These are phyloP conservation scores for Xyrichtys novacula DNA, from an alignment of 2,797 vertebrate genomes.

Conservation along the genomic window DNA sequence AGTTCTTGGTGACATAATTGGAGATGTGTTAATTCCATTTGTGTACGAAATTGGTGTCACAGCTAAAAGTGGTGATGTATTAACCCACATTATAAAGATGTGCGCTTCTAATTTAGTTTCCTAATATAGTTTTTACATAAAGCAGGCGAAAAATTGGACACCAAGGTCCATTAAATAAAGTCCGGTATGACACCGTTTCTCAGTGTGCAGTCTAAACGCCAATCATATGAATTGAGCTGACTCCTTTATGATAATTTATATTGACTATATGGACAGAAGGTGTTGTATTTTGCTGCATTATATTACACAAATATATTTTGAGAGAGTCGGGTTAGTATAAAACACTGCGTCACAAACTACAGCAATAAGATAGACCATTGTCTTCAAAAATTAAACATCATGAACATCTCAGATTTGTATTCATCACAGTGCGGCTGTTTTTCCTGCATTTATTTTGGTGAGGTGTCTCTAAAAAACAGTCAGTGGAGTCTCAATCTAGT, in stretches of 20 bases:
- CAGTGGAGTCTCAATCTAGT: neutral
- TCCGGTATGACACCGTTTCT: neutral
- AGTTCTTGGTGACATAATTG: neutral
- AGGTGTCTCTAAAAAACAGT: constrained; percentile 8
- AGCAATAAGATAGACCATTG: neutral
- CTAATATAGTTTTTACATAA: no score
- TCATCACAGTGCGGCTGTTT: neutral
- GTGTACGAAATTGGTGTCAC: neutral
- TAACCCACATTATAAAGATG: neutral
- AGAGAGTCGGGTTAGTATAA: neutral
- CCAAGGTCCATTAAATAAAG: neutral
- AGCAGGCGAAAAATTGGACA: no score
- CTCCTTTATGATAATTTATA: neutral
- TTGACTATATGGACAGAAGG: no score
- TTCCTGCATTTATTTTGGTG: neutral
- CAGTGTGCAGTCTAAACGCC: rapidly evolving
- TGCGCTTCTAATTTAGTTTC: neutral
- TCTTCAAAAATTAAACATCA: neutral
- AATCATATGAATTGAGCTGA: neutral
- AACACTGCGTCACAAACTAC: neutral
- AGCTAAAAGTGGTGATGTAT: neutral
- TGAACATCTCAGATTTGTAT: neutral
- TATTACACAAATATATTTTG: constrained; percentile 3
- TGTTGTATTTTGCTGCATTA: constrained; percentile 1
- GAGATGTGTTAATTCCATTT: neutral